These are phyloP conservation scores for Lottia scabra DNA, from an alignment of 2,888 invertebrate genomes.

Conservation along the genomic window DNA sequence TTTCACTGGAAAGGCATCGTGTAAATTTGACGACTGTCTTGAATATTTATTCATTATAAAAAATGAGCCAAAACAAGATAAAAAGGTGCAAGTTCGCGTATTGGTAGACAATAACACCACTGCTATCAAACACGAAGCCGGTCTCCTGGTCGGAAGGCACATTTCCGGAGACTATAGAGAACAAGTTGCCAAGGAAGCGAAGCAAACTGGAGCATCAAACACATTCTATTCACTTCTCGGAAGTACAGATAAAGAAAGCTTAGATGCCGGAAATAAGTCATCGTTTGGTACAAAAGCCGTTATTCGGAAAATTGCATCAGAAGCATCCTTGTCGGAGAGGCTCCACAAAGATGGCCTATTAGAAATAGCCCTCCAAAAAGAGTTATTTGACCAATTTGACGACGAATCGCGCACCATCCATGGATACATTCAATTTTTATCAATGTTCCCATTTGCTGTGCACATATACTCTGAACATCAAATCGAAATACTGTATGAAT, in stretches of 20 bases:
- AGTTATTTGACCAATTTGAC: neutral
- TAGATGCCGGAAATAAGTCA: neutral
- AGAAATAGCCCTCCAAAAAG: neutral
- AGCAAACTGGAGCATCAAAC: neutral
- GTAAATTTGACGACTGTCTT: no score
- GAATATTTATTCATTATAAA: neutral
- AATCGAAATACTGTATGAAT: neutral
- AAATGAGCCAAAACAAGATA: neutral
- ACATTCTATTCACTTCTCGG: neutral
- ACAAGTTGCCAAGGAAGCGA: neutral
- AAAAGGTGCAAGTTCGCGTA: neutral
- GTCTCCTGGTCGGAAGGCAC: neutral
- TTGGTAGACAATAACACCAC: neutral
- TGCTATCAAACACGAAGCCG: neutral
- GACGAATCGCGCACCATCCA: neutral
- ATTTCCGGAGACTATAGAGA: neutral
- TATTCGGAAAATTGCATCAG: neutral
- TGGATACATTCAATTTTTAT: neutral
- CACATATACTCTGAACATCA: neutral
- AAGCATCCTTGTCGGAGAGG: neutral
- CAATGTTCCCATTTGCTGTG: neutral
- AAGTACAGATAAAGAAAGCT: neutral
- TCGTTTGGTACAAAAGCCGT: neutral
- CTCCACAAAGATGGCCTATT: neutral
- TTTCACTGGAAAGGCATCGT: no score